A percentile compares a stretch with the other conserved stretches of the same genome.
Evolutionary conservation across 2,888 invertebrate species (phyloP).

Genomic region (Globia sparganii): DNA sequence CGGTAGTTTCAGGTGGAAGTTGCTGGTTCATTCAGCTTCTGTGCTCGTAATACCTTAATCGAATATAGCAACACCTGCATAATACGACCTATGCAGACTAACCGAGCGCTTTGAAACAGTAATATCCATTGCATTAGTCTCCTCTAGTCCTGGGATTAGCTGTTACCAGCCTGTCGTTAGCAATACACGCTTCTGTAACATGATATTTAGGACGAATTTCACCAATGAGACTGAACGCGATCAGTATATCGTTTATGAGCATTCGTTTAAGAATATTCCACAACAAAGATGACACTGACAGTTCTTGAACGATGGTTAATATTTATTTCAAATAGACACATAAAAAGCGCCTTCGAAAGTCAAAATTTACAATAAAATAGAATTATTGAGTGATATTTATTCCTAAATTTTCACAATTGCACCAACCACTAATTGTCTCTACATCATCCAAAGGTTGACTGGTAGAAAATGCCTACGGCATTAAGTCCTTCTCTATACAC

Average conservation of each 20-base stretch:
- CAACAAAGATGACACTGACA: neutral
- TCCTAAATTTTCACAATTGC: no score
- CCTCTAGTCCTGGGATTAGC: neutral
- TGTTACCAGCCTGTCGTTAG: neutral
- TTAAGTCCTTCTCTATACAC: no score
- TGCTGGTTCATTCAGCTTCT: slow-evolving; percentile 3
- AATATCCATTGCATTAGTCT: neutral
- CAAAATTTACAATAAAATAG: no score
- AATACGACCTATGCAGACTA: neutral
- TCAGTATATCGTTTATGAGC: neutral
- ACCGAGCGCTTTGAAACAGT: slow-evolving; percentile 4
- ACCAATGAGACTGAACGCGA: neutral
- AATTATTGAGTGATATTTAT: no score
- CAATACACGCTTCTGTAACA: neutral
- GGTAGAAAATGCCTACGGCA: no score
- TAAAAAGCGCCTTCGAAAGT: no score
- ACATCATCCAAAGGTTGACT: no score
- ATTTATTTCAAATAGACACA: no score
- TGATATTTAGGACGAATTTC: neutral
- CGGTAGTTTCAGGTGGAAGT: neutral
- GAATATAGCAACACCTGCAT: slow-evolving; percentile 26
- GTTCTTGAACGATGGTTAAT: neutral
- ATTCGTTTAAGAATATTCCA: neutral
- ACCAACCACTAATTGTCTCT: no score
- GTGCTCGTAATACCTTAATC: slow-evolving; percentile 6